Base-by-base conservation (phyloP, 2,797 vertebrate genomes). In the Esox lucius region DNA sequence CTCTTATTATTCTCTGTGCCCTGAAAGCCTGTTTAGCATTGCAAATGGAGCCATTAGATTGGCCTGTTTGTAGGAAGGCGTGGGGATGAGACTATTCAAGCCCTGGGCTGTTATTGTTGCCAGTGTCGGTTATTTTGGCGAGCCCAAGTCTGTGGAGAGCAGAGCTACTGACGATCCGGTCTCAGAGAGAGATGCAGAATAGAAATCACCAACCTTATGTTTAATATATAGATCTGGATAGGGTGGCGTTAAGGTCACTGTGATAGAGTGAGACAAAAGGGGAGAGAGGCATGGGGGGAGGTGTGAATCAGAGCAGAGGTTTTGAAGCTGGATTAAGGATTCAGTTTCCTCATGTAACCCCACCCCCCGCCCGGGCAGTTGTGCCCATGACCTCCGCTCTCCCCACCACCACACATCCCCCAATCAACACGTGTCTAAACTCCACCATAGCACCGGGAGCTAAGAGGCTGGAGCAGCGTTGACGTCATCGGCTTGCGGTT, bases 1-100 rank as follows among this genome's bases (percentile, higher is more conserved):
- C 68, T 35, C 42, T 70, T 82, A 33, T 68, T 22, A 42, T n/a
- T 70, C 68, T 74, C 51, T 68, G 39, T 70, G 39, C 42, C 59
- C 73, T 42, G 77, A 80, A 76, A 79, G 79, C 79, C 51, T 68
- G 71, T 81, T 80, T 78, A 75, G 81, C 76, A 74, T 82, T 76
- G 72, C 74, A 85, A 78, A 86, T 81, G 68, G 65, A 69, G 65
- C 7, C 16, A 48, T 61, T 70, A 59, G 42, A 17, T 46, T 46
- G 22, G 68, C 33, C 73, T 66, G 75, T 70, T 73, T 74, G 53
- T 75, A 42, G 71, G 67, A 19, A 75, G 78, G 31, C 75, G 73
- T 80, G 73, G 79, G 61, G 48, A 71, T 71, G 7, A 67, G 26
- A 24, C 56, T 61, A 13, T 11, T 71, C 46, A 67, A 76, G 77